phyloP scores from a whole-genome alignment of 35 echinoderm and acorn worm species.

The Ophiothrix spiculata region DNA sequence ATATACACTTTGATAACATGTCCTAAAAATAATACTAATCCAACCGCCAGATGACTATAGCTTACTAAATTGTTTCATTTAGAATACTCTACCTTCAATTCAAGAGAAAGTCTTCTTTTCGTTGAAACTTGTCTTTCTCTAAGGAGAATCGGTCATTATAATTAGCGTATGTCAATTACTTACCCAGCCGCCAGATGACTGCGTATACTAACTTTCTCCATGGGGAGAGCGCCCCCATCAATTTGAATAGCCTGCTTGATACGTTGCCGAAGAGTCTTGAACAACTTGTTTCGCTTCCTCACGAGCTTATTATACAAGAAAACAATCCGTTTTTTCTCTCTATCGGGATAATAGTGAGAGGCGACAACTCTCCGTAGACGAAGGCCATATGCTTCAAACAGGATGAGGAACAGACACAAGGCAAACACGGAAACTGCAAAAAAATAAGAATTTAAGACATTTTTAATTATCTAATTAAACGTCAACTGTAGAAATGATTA shows the following conservation, averaged over 20 bases:
- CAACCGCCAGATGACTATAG: too few relatives aligned
- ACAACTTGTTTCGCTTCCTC: constrained; percentile 58
- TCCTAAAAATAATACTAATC: too few relatives aligned
- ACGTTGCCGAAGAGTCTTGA: constrained; percentile 38
- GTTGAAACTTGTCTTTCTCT: too few relatives aligned
- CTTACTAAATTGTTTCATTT: too few relatives aligned
- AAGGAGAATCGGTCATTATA: too few relatives aligned
- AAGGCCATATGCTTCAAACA: constrained; percentile 83
- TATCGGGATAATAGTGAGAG: constrained; percentile 74
- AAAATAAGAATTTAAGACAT: too few relatives aligned
- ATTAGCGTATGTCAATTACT: neutral
- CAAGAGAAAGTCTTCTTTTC: too few relatives aligned
- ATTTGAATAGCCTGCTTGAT: constrained; percentile 26
- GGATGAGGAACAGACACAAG: constrained; percentile 51
- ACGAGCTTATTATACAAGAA: constrained; percentile 89
- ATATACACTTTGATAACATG: too few relatives aligned
- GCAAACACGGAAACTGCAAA: constrained; percentile 57
- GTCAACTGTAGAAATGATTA: too few relatives aligned
- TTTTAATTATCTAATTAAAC: too few relatives aligned
- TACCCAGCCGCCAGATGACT: constrained; percentile 74
- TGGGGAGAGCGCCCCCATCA: neutral
- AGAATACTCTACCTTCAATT: too few relatives aligned
- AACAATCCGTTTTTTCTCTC: constrained; percentile 56
- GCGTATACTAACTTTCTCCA: constrained; percentile 42
- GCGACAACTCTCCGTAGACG: constrained; percentile 60